phyloP scores from a whole-genome alignment of 2,113 vertebrate species.

The Crotalus viridis region DNA sequence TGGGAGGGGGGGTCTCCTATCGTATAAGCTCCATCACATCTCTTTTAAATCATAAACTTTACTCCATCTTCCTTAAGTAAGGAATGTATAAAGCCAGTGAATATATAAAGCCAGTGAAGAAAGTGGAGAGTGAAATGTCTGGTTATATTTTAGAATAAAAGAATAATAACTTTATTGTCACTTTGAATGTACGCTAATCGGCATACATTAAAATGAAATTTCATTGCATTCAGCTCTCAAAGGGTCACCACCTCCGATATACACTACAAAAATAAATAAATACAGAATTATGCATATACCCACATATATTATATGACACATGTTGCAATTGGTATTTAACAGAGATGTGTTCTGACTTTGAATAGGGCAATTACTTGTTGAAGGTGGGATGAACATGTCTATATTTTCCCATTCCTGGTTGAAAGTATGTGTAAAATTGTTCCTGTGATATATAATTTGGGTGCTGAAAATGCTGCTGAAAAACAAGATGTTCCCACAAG shows the following conservation, averaged over 20 bases:
- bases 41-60: background rate
- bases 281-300: too few relatives aligned
- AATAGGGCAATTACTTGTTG: background rate
- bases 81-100: background rate
- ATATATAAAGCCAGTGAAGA: background rate
- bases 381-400: background rate
- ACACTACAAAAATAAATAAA: too few relatives aligned
- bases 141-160: background rate
- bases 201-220: too few relatives aligned
- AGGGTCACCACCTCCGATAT: too few relatives aligned
- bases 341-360: background rate
- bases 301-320: too few relatives aligned
- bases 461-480: background rate
- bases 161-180: too few relatives aligned
- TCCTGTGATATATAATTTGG: background rate
- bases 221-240: too few relatives aligned
- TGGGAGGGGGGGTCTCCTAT: too few relatives aligned
- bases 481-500: background rate
- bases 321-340: background rate
- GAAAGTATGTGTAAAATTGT: background rate
- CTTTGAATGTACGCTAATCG: too few relatives aligned
- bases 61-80: background rate
- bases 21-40: background rate
- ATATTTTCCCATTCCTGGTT: background rate
- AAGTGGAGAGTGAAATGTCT: background rate